These are phyloP conservation scores for Disparrhopalites patrizii DNA, from an alignment of 2,888 invertebrate species.

Conservation along the genomic window DNA sequence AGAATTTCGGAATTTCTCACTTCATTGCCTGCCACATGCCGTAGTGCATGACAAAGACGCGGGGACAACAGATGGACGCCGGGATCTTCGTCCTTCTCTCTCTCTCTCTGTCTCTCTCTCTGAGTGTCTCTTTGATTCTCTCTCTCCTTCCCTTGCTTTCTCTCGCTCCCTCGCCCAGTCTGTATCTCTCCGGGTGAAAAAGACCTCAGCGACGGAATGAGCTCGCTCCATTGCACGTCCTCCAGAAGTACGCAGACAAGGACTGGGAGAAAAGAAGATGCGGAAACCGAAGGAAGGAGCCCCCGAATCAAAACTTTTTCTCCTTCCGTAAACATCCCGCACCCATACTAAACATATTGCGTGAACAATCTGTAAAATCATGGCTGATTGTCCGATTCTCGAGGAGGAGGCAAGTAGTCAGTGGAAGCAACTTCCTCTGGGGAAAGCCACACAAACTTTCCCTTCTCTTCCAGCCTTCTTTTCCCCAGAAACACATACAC, in stretches of 20 bases:
- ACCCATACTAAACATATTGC: background rate
- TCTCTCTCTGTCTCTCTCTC: too few species aligned
- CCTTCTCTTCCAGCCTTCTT: too few species aligned
- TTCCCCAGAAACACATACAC: too few species aligned
- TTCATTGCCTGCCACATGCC: background rate
- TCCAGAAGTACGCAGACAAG: background rate
- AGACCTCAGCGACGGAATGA: conserved; percentile 1
- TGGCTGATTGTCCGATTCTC: conserved; percentile 11
- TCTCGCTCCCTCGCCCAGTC: too few species aligned
- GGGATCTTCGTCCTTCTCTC: too few species aligned
- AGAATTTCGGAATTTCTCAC: background rate
- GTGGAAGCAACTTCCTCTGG: too few species aligned
- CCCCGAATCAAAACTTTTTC: background rate
- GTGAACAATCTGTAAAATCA: conserved; percentile 18
- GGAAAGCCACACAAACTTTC: too few species aligned
- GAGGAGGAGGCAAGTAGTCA: too few species aligned
- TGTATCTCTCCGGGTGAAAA: too few species aligned
- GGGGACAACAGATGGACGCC: conserved; percentile 4
- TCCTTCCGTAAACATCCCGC: background rate
- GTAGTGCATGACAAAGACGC: background rate
- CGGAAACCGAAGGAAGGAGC: background rate
- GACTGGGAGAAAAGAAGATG: background rate
- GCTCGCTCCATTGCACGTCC: background rate
- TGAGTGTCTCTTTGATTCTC: too few species aligned
- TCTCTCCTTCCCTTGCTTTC: too few species aligned